Conservation (phyloP, 2,113 vertebrate genomes). For the Craseonycteris thonglongyai region DNA sequence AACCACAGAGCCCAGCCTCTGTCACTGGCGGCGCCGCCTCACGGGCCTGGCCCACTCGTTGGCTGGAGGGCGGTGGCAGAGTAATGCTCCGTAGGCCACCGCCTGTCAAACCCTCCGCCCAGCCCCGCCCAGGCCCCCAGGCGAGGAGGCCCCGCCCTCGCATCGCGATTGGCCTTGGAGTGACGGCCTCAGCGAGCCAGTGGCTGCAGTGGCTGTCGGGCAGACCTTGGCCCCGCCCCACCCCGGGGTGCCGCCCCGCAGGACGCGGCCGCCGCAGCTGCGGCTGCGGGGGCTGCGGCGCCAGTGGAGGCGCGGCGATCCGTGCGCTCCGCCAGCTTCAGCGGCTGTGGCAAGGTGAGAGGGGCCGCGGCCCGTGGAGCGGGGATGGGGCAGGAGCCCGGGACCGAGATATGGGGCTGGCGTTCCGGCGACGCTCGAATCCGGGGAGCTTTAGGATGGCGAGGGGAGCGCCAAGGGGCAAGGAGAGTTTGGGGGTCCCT, state of each 20-base stretch:
- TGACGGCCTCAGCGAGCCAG: constrained; percentile 4
- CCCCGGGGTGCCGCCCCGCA: constrained; percentile 46
- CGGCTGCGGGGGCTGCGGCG: constrained; percentile 57
- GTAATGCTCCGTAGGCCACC: neutral
- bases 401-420: neutral
- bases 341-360: constrained; percentile 50
- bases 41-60: neutral
- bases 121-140: constrained; percentile 29
- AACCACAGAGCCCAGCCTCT: neutral
- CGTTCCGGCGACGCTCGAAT: neutral
- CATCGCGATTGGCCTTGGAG: constrained; percentile 19
- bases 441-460: neutral
- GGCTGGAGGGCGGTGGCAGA: neutral
- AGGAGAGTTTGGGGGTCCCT: neutral
- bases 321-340: constrained; percentile 4
- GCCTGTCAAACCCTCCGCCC: constrained; percentile 59
- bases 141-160: constrained; percentile 39
- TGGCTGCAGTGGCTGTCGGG: constrained; percentile 24
- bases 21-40: neutral
- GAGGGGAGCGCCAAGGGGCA: neutral
- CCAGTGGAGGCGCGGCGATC: constrained; percentile 25
- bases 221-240: constrained; percentile 20
- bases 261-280: constrained; percentile 33
- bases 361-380: neutral
- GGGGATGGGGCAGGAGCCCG: neutral